Evolutionary conservation across 30 jellyfish, hydroid and myxozoan species (phyloP).

Genomic region (Hydra vulgaris): DNA sequence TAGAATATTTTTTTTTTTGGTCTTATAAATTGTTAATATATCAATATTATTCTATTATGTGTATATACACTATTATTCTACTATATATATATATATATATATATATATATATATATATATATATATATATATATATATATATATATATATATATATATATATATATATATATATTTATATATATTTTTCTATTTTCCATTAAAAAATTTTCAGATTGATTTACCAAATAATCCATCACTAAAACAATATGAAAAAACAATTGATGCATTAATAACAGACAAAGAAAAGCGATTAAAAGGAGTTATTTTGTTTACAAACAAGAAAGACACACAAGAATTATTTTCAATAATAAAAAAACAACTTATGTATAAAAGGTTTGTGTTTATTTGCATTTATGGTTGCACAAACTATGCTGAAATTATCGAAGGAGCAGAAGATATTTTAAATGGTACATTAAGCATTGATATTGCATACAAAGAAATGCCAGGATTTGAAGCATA

Average conservation of each 20-base stretch:
- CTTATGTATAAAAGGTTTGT: constrained; percentile 32
- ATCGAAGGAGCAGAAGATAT: constrained; percentile 45
- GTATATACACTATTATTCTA: too few species aligned
- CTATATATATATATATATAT: too few species aligned
- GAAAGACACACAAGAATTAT: constrained; percentile 35
- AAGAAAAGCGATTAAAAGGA: constrained; percentile 9
- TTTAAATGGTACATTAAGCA: constrained; percentile 49
- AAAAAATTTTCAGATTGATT: not conserved
- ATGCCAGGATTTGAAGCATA: constrained; percentile 39
- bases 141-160: too few species aligned
- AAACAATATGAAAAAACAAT: not conserved
- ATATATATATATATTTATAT: too few species aligned
- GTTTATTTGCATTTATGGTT: constrained; percentile 60
- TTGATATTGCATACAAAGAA: constrained; percentile 33
- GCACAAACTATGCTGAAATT: constrained; percentile 45
- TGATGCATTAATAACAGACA: not conserved
- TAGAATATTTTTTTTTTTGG: too few species aligned
- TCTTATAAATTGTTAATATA: too few species aligned
- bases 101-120: too few species aligned
- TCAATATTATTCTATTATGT: too few species aligned
- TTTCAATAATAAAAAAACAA: constrained; percentile 22
- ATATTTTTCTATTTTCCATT: too few species aligned
- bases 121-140: too few species aligned
- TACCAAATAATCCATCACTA: not conserved
- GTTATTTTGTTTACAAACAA: constrained; percentile 44